phyloP scores from a whole-genome alignment of 1,140 invertebrate genomes.

The Caenorhabditis brenneri region DNA sequence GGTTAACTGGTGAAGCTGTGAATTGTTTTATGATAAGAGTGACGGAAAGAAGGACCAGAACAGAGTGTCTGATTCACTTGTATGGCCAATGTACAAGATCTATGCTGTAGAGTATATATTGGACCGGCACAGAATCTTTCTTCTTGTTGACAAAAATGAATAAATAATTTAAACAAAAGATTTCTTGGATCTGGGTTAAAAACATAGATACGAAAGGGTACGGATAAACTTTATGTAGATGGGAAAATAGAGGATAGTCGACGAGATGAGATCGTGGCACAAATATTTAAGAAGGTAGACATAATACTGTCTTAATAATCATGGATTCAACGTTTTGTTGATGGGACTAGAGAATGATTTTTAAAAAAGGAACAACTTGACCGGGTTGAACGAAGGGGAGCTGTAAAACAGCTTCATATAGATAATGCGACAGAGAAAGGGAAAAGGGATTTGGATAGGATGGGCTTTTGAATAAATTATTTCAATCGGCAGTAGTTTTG shows the following conservation, averaged over 20 bases:
- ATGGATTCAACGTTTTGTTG: background rate
- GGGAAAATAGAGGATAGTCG: background rate
- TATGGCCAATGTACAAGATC: no score
- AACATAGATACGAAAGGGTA: no score
- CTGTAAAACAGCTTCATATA: background rate
- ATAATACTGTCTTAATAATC: background rate
- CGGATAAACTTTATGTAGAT: background rate
- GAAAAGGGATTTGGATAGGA: background rate
- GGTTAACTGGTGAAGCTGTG: no score
- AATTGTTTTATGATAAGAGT: no score
- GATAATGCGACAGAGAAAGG: background rate
- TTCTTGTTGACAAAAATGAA: background rate
- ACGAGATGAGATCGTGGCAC: constrained; percentile 39
- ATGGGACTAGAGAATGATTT: background rate
- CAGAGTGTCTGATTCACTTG: no score
- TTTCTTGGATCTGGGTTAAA: background rate
- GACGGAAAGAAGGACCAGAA: no score
- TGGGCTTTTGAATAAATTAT: background rate
- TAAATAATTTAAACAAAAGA: background rate
- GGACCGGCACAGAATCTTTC: background rate
- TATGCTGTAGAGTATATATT: no score
- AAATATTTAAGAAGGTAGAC: constrained; percentile 12
- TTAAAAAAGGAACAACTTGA: constrained; percentile 12
- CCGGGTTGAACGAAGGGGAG: background rate
- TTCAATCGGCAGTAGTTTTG: background rate